Base-by-base conservation (phyloP, 2,888 invertebrate species). In the Hetaerina titia region DNA sequence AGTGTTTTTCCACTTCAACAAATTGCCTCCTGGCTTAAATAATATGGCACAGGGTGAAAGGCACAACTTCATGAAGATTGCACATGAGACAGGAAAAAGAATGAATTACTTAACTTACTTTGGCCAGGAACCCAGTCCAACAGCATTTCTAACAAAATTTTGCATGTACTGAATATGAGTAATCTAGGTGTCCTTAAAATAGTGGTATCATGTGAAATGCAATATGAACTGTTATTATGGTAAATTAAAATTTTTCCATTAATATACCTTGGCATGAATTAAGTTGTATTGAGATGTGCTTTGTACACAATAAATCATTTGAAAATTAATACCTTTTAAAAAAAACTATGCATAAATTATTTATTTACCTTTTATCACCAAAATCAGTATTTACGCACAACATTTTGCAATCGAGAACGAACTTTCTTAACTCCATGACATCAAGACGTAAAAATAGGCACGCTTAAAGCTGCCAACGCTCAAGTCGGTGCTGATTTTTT, bases 281-380 rank as follows among this genome's bases (percentile, higher is more conserved):
- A 94, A 95, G 95, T 94, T 95, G 95, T 95, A 95, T 95, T 95
- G 94, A 95, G 95, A 95, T 95, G 95, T 95, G 95, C 95, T 95
- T 95, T 95, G 95, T 95, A 95, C 95, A 95, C 95, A 95, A 95
- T 95, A 95, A 95, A 95, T 95, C 90, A 95, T 95, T 94, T 95
- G 95, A 95, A 95, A 95, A 95, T 94, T 89, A 95, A 94, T 94
- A 94, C 69, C 92, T 92, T 92, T 92, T 92, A 92, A 92, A 81
- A 45, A 81, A 69, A 81, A 81, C 22, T 4, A 31, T 74, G 74
- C 56, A 9, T 69, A 57, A 17, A 11, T 92, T 45, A 69, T 69
- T 74, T 92, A 45, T 19, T 57, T n/a, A 7, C 11, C 31, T 25
- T n/a, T 11, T 25, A 6, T 74, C 8, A 74, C 8, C 13, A n/a